Evolutionary conservation across 2,113 vertebrate genomes (phyloP).

Genomic region (Myocastor coypus): DNA sequence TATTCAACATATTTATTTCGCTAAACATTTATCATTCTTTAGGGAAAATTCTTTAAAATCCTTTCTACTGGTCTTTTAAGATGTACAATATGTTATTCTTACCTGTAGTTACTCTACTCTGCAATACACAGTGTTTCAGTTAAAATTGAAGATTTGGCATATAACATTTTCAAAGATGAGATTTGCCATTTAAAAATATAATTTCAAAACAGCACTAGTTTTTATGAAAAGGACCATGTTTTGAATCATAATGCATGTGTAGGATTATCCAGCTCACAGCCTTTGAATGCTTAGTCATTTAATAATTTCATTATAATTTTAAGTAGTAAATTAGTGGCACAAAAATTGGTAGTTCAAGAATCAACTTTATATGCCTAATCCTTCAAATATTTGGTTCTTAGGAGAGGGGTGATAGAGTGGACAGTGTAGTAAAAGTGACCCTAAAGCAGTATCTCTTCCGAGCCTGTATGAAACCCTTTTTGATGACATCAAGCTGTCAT

Average conservation of each 20-base stretch:
- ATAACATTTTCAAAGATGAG: not conserved
- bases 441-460: not conserved
- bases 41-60: not conserved
- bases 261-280: not conserved
- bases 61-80: not conserved
- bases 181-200: not conserved
- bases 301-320: not conserved
- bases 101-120: not conserved
- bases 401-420: not conserved
- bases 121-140: not conserved
- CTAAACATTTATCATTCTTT: not conserved
- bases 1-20: not conserved
- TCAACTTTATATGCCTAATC: not conserved
- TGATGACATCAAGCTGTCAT: not conserved
- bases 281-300: not conserved
- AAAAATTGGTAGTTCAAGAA: not conserved
- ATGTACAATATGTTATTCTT: not conserved
- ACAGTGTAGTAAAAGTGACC: not conserved
- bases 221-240: not conserved
- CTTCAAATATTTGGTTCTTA: not conserved
- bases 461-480: not conserved
- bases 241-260: not conserved
- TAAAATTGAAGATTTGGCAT: constrained; percentile 8
- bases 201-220: not conserved
- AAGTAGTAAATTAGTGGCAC: not conserved